phyloP scores from a whole-genome alignment of 2,888 invertebrate genomes.

The Amitus sp. region DNA sequence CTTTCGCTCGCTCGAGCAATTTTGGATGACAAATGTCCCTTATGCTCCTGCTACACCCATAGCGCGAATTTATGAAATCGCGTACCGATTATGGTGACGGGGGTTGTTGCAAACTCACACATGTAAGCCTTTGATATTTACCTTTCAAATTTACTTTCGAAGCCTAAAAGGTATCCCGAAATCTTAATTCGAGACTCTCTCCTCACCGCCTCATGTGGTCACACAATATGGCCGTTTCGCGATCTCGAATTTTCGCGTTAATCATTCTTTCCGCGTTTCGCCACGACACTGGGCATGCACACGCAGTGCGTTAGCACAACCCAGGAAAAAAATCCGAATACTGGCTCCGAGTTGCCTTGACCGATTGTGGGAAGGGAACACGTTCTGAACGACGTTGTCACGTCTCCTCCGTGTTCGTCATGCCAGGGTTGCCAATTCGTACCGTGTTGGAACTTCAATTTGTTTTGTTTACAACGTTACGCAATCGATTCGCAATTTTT shows the following conservation, averaged over 20 bases:
- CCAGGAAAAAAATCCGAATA: slow-evolving; percentile 18
- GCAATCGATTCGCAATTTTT: no score
- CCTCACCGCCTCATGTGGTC: slow-evolving; percentile 52
- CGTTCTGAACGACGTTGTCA: slow-evolving; percentile 26
- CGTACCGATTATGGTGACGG: no score
- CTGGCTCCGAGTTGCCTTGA: slow-evolving; percentile 25
- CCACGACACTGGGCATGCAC: slow-evolving; percentile 17
- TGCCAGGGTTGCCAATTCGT: not conserved
- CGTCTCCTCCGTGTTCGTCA: slow-evolving; percentile 4
- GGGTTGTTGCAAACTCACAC: no score
- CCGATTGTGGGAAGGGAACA: slow-evolving; percentile 25
- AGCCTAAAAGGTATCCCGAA: not conserved
- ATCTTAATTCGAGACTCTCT: slow-evolving; percentile 4
- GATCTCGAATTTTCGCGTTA: slow-evolving; percentile 54
- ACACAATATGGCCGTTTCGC: slow-evolving; percentile 56
- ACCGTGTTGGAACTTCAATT: no score
- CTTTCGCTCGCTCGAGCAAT: no score
- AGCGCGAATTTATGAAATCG: no score
- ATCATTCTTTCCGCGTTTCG: slow-evolving; percentile 49
- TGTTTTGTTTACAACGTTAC: no score
- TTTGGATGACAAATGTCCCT: no score
- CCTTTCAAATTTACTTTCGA: not conserved
- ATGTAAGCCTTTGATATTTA: slow-evolving; percentile 7
- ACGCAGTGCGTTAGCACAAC: slow-evolving; percentile 54
- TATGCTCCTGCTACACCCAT: no score